Evolutionary conservation across 2,797 vertebrate genomes (phyloP).

Genomic region (Loriculus beryllinus): DNA sequence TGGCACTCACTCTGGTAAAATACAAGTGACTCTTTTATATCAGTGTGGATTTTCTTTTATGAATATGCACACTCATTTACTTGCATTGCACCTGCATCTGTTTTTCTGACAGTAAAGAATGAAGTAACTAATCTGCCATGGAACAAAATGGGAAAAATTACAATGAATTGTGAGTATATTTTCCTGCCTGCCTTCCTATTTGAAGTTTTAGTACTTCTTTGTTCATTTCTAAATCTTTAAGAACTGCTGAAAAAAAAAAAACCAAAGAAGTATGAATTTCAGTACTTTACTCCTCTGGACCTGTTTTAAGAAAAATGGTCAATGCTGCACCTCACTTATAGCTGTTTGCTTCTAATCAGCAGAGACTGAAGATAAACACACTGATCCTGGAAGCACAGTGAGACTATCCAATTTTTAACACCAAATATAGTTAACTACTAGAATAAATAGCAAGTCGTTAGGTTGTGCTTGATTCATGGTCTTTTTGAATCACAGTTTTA

Average conservation of each 20-base stretch:
- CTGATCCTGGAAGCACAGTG: not conserved
- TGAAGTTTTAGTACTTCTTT: not conserved
- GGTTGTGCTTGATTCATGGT: not conserved
- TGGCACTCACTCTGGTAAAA: not conserved
- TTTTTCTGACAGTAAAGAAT: constrained; percentile 6
- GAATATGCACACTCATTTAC: not conserved
- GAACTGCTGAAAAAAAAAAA: not conserved
- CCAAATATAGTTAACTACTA: not conserved
- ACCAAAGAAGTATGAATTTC: not conserved
- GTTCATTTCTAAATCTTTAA: not conserved
- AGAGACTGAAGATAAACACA: not conserved
- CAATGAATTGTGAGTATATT: not conserved
- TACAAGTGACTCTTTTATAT: not conserved
- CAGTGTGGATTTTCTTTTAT: not conserved
- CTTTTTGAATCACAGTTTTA: not conserved
- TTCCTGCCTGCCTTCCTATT: not conserved
- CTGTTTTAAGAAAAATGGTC: not conserved
- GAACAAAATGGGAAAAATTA: not conserved
- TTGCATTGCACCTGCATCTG: not conserved
- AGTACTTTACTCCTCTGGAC: not conserved
- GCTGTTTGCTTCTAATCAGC: not conserved
- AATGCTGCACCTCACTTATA: not conserved
- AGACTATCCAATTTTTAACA: not conserved
- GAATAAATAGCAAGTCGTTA: not conserved
- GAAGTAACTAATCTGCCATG: not conserved